Conservation (phyloP, 2,113 vertebrate species). For the Rhinoderma darwinii region DNA sequence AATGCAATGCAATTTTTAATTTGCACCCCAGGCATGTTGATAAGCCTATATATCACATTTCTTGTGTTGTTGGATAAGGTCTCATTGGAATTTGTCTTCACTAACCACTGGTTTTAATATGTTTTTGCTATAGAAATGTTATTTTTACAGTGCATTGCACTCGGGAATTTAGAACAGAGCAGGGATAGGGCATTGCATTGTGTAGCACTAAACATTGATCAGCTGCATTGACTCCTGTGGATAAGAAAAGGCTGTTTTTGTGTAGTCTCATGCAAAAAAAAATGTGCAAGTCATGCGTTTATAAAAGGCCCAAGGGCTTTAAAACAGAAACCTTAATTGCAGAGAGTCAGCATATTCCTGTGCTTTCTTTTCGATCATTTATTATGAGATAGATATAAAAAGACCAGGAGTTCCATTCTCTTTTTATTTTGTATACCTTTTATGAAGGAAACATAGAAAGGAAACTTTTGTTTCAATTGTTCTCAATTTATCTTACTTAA, state of each 20-base stretch:
- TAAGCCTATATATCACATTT: not conserved
- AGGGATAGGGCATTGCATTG: not conserved
- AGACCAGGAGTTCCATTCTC: conserved; percentile 10
- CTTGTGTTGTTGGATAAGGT: not conserved
- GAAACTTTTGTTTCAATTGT: not conserved
- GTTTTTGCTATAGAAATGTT: conserved; percentile 14
- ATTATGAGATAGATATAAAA: conserved; percentile 38
- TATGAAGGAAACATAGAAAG: conserved; percentile 28
- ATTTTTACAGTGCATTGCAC: conserved; percentile 9
- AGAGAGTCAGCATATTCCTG: not conserved
- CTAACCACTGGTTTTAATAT: conserved; percentile 17
- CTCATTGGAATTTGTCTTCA: conserved; percentile 13
- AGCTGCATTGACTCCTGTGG: conserved; percentile 17
- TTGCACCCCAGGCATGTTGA: not conserved
- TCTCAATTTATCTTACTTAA: not conserved
- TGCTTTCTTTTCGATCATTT: conserved; percentile 31
- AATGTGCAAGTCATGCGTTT: not conserved
- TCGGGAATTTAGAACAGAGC: conserved; percentile 5
- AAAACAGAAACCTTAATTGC: conserved; percentile 12
- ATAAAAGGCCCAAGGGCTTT: conserved; percentile 32
- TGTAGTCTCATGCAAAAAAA: conserved; percentile 42
- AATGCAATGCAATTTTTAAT: not conserved
- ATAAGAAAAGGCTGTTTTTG: conserved; percentile 31
- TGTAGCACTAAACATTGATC: conserved; percentile 52
- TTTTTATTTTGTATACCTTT: conserved; percentile 14